A percentile compares a stretch with the other conserved stretches of the same genome.
Conservation (phyloP, 1,140 invertebrate species). For the Elymnias hypermnestra region DNA sequence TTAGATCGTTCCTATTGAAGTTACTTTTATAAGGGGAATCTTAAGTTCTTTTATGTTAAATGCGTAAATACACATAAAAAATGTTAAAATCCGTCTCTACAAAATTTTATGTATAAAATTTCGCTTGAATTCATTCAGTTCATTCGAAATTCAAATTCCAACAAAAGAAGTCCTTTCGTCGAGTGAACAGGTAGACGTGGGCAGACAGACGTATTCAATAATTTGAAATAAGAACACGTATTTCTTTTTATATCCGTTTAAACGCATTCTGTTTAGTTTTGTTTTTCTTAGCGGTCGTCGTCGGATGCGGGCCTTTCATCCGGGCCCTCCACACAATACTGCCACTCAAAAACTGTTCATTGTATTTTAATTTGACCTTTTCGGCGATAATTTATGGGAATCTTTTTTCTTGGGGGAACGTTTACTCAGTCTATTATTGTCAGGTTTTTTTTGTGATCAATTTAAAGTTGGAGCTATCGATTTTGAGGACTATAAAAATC, state of each 20-base stretch:
- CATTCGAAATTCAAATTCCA: slow-evolving; percentile 56
- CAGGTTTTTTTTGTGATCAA: slow-evolving; percentile 54
- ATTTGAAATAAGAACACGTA: slow-evolving; percentile 73
- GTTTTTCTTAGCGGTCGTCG: slow-evolving; percentile 61
- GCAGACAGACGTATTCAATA: slow-evolving; percentile 73
- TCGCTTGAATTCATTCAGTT: slow-evolving; percentile 49
- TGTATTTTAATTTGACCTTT: slow-evolving; percentile 77
- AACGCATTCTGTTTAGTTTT: slow-evolving; percentile 74
- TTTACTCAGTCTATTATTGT: slow-evolving; percentile 70
- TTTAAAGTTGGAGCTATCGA: slow-evolving; percentile 41
- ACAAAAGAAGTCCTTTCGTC: slow-evolving; percentile 48
- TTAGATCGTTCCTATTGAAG: too few species aligned
- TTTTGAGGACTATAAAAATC: slow-evolving; percentile 28
- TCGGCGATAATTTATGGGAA: slow-evolving; percentile 74
- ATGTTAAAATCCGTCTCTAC: slow-evolving; percentile 20
- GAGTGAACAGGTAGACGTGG: slow-evolving; percentile 66
- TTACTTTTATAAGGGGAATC: too few species aligned
- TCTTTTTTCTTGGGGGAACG: slow-evolving; percentile 63
- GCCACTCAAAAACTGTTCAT: slow-evolving; percentile 75
- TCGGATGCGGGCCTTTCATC: slow-evolving; percentile 70
- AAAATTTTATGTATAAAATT: slow-evolving; percentile 39
- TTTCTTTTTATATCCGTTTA: slow-evolving; percentile 75
- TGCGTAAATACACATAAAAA: too few species aligned
- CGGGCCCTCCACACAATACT: slow-evolving; percentile 67
- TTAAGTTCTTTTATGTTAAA: too few species aligned